Evolutionary conservation across 2,888 invertebrate species (phyloP).

Genomic region (Spilosoma lubricipeda): DNA sequence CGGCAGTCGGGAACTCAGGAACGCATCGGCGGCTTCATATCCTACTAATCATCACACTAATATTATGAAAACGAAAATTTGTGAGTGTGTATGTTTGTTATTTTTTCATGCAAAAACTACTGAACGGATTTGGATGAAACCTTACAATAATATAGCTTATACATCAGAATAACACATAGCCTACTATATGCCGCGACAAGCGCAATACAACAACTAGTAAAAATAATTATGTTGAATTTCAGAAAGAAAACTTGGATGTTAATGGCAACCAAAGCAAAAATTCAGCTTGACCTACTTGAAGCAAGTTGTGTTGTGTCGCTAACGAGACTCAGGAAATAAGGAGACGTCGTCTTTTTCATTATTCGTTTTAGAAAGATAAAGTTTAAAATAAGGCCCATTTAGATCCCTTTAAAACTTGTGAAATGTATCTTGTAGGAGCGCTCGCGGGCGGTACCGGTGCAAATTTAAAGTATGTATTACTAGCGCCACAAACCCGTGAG

Average conservation of each 20-base stretch:
- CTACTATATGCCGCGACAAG: too few species aligned
- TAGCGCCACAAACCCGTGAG: constrained; percentile 77
- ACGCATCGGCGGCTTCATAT: too few species aligned
- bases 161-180: too few species aligned
- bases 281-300: constrained; percentile 25
- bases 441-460: constrained; percentile 80
- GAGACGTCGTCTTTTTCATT: constrained; percentile 36
- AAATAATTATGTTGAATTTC: constrained; percentile 11
- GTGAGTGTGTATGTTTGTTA: too few species aligned
- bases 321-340: constrained; percentile 42
- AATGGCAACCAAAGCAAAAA: constrained; percentile 24
- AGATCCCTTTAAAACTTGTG: constrained; percentile 73
- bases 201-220: too few species aligned
- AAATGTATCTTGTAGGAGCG: constrained; percentile 75
- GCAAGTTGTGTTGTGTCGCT: constrained; percentile 27
- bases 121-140: too few species aligned
- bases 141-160: too few species aligned
- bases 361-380: constrained; percentile 56
- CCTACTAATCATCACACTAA: too few species aligned
- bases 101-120: too few species aligned
- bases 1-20: too few species aligned
- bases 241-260: constrained; percentile 19
- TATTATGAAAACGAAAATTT: too few species aligned
- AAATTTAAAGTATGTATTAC: constrained; percentile 84
- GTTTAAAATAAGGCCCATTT: constrained; percentile 74